Evolutionary conservation across 2,113 vertebrate species (phyloP).

Genomic region (Pan troglodytes): DNA sequence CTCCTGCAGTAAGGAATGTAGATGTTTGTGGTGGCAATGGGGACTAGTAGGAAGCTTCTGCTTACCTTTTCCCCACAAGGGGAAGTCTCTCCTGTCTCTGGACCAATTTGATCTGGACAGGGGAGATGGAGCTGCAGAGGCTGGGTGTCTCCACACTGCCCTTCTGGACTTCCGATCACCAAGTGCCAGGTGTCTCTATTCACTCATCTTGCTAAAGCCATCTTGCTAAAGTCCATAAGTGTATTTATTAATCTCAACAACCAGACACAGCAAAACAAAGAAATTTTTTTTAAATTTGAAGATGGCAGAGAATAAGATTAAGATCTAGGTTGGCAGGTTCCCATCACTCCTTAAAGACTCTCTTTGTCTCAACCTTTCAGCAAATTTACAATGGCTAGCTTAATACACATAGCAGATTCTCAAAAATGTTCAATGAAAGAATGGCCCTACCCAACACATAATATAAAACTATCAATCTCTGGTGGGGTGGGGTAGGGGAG

Average conservation of each 20-base stretch:
- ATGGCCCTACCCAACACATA: not conserved
- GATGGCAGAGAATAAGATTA: not conserved
- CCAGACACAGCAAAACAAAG: not conserved
- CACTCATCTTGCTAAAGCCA: not conserved
- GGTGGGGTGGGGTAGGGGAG: not conserved
- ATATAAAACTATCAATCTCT: not conserved
- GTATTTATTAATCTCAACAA: constrained; percentile 7
- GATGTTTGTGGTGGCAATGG: not conserved
- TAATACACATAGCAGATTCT: not conserved
- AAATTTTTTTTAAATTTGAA: not conserved
- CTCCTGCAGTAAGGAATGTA: not conserved
- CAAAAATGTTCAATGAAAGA: not conserved
- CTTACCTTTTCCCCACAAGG: not conserved
- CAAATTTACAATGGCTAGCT: not conserved
- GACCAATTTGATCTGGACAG: not conserved
- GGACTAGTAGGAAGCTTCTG: not conserved
- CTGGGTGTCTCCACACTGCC: not conserved
- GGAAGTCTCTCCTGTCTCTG: not conserved
- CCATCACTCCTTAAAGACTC: not conserved
- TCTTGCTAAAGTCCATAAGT: not conserved
- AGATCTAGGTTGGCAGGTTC: not conserved
- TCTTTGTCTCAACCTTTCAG: not conserved
- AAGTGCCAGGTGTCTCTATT: not conserved
- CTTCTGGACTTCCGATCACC: not conserved
- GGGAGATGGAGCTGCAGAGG: not conserved